Base-by-base conservation (phyloP, 2,797 vertebrate genomes). In the Myotis myotis region DNA sequence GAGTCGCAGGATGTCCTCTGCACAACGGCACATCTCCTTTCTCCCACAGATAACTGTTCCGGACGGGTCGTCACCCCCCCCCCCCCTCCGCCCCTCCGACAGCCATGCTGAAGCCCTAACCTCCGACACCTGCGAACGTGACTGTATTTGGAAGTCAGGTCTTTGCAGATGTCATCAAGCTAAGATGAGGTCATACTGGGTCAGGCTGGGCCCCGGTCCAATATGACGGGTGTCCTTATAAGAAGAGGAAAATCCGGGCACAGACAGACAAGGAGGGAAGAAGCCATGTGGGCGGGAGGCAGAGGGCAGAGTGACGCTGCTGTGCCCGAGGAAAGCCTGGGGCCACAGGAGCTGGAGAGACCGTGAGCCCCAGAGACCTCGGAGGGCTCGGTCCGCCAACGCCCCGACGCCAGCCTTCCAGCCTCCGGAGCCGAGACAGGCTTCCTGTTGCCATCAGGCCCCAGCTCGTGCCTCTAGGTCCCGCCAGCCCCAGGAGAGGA, bases 381-480 rank as follows among this genome's bases (percentile, higher is more conserved):
- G 0, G 10, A 28, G 33, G 30, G n/a, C 15, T 0, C 0, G 0
- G 7, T 30, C 16, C 55, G 17, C 64, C 10, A 0, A 4, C 15
- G 23, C 51, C 19, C 6, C 15, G 44, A 20, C 4, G 62, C 49
- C 30, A 15, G 47, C 36, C 60, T 33, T 36, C 6, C 8, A 9
- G 66, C 13, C 5, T 16, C 70, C 8, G 41, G 68, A 51, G 11
- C 74, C 1, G 3, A 0, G 55, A 66, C 23, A 22, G 33, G 12
- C 51, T 6, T 51, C 8, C 33, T 53, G 78, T 4, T 33, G 16
- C 13, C 20, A 33, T 15, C 47, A 86, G 41, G 6, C 25, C 13
- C 41, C 4, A 12, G n/a, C 41, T 12, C 10, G 22, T 16, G n/a
- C n/a, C 2, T 0, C 33, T 16, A 23, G 2, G n/a, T 30, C 5